Percentiles rank a stretch among this genome's conserved stretches.
These are phyloP conservation scores for Rhagonycha fulva DNA, from an alignment of 2,888 invertebrate species.

Conservation along the genomic window DNA sequence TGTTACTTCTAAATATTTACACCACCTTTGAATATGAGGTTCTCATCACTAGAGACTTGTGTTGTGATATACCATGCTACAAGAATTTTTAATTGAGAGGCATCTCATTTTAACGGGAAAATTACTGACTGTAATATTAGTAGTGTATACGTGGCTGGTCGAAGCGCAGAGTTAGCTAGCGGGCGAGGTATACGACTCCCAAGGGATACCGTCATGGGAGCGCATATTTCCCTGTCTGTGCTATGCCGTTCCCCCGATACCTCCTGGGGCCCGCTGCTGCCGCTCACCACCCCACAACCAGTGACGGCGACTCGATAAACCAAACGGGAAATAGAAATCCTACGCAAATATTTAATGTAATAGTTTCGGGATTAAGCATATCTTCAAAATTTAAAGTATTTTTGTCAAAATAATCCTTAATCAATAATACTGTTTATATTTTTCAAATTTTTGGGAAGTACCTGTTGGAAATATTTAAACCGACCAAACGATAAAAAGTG, in stretches of 20 bases:
- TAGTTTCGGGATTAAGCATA: neutral
- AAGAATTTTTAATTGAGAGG: slow-evolving; percentile 28
- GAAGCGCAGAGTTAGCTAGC: slow-evolving; percentile 42
- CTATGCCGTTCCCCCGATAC: slow-evolving; percentile 42
- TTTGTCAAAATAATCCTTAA: neutral
- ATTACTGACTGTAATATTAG: slow-evolving; percentile 44
- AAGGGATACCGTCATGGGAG: slow-evolving; percentile 49
- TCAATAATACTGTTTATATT: neutral
- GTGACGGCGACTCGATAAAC: slow-evolving; percentile 27
- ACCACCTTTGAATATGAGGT: neutral
- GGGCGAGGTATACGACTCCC: slow-evolving; percentile 50
- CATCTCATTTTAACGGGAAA: slow-evolving; percentile 37
- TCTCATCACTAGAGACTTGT: neutral
- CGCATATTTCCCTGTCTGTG: slow-evolving; percentile 52
- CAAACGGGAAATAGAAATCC: neutral
- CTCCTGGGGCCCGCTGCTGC: slow-evolving; percentile 42
- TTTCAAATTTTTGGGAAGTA: neutral
- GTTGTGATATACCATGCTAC: slow-evolving; percentile 3
- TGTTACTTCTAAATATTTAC: neutral
- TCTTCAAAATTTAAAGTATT: neutral
- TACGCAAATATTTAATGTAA: neutral
- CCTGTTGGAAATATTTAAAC: neutral
- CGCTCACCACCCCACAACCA: slow-evolving; percentile 36
- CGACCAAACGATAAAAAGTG: neutral
- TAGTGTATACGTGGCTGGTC: slow-evolving; percentile 44